Conservation (phyloP, 2,888 invertebrate species). For the Nephrocerus scutellatus region DNA sequence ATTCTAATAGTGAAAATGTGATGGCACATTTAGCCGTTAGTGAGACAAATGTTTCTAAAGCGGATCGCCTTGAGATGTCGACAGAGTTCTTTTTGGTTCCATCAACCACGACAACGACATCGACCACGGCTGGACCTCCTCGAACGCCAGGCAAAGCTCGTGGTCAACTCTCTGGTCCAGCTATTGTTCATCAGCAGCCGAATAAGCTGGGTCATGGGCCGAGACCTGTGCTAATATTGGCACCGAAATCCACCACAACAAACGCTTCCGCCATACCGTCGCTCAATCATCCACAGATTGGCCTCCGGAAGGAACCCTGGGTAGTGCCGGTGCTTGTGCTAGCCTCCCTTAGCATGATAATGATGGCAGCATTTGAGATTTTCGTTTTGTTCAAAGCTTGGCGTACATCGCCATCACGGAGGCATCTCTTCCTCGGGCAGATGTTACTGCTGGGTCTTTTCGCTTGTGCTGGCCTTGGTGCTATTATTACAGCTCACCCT, state of each 20-base stretch:
- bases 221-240: conserved; percentile 34
- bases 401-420: conserved; percentile 72
- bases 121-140: conserved; percentile 28
- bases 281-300: conserved; percentile 32
- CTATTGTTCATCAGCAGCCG: conserved; percentile 25
- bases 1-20: conserved; percentile 12
- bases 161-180: conserved; percentile 14
- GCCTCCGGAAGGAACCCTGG: conserved; percentile 74
- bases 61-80: conserved; percentile 63
- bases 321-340: conserved; percentile 81
- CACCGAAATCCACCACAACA: conserved; percentile 24
- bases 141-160: conserved; percentile 21
- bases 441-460: conserved; percentile 78
- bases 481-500: conserved; percentile 70
- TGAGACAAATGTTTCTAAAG: conserved; percentile 37
- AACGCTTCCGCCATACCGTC: conserved; percentile 29
- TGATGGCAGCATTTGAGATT: conserved; percentile 80
- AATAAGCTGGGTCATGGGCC: conserved; percentile 23
- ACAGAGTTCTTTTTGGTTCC: conserved; percentile 79
- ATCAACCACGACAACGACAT: conserved; percentile 36
- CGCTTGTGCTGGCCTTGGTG: conserved; percentile 71
- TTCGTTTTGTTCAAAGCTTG: conserved; percentile 83
- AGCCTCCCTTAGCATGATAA: conserved; percentile 74
- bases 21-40: conserved; percentile 20
- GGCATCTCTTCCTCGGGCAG: conserved; percentile 81